Conservation (phyloP, 2,797 vertebrate genomes). For the Nannoperca australis region DNA sequence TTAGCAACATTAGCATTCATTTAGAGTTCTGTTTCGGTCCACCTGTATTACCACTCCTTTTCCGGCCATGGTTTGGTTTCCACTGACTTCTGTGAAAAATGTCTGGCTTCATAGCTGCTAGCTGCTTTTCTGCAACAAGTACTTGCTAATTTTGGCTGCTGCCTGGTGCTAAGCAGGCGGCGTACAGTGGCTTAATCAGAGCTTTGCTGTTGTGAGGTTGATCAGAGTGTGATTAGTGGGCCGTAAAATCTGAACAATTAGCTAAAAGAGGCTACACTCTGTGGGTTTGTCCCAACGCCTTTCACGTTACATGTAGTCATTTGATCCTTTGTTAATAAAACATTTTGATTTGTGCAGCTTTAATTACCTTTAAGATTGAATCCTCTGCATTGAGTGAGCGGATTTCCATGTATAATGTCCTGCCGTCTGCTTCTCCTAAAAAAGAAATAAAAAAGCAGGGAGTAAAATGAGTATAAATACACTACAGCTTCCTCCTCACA, state of each 20-base stretch:
- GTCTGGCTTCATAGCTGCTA: neutral
- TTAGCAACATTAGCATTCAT: neutral
- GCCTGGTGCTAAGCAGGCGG: neutral
- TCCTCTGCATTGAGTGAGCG: slow-evolving; percentile 95
- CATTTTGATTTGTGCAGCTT: neutral
- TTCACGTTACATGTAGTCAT: neutral
- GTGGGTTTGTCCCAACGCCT: neutral
- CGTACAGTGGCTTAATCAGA: neutral
- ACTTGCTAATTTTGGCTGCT: neutral
- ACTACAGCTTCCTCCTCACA: neutral
- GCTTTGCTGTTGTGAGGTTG: neutral
- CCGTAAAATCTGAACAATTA: neutral
- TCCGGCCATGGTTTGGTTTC: neutral
- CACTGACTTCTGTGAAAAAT: no score
- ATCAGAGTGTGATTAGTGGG: neutral
- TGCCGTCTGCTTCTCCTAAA: slow-evolving; percentile 95
- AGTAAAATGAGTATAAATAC: neutral
- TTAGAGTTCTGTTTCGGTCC: neutral
- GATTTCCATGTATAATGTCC: slow-evolving; percentile 97
- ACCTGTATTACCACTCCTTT: neutral
- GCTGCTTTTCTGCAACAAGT: neutral
- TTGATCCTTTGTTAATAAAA: neutral
- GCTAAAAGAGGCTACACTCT: neutral
- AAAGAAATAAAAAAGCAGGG: neutral
- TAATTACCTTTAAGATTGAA: slow-evolving; percentile 97